Percentiles rank a stretch among this genome's conserved stretches.
Conservation (phyloP, 2,113 vertebrate genomes). For the Brevimyrus niger region DNA sequence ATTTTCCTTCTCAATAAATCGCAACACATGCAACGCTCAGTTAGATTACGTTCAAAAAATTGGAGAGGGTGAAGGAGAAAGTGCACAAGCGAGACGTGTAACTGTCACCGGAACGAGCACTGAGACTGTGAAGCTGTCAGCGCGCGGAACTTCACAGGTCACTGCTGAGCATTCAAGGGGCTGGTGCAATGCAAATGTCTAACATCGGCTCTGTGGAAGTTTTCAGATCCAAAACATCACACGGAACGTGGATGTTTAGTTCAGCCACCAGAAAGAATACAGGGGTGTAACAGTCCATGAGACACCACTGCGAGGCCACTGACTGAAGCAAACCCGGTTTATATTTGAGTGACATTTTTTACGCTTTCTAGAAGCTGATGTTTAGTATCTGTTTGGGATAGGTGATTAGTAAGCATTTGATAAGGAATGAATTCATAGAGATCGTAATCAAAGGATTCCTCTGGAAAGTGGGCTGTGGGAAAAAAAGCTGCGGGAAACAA, state of each 20-base stretch:
- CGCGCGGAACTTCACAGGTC: neutral
- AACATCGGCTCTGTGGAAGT: neutral
- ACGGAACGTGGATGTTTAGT: neutral
- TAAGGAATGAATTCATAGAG: conserved; percentile 23
- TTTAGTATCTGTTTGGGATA: neutral
- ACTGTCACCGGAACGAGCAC: conserved; percentile 21
- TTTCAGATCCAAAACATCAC: neutral
- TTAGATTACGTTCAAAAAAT: conserved; percentile 32
- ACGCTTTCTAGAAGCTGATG: neutral
- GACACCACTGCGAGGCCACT: neutral
- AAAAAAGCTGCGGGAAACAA: conserved; percentile 37
- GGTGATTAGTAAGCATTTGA: neutral
- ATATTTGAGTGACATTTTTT: conserved; percentile 20
- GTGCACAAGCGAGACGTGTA: conserved; percentile 45
- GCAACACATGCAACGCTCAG: conserved; percentile 30
- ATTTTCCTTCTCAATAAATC: conserved; percentile 49
- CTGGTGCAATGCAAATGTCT: neutral
- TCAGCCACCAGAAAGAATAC: neutral
- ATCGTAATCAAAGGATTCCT: conserved; percentile 44
- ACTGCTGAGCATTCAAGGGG: neutral
- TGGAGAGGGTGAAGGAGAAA: conserved; percentile 20
- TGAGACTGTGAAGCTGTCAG: conserved; percentile 26
- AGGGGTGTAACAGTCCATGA: neutral
- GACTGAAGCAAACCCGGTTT: neutral
- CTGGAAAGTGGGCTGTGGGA: conserved; percentile 38